These are phyloP conservation scores for Habroteleia sp. DNA, from an alignment of 2,888 invertebrate genomes.

Conservation along the genomic window DNA sequence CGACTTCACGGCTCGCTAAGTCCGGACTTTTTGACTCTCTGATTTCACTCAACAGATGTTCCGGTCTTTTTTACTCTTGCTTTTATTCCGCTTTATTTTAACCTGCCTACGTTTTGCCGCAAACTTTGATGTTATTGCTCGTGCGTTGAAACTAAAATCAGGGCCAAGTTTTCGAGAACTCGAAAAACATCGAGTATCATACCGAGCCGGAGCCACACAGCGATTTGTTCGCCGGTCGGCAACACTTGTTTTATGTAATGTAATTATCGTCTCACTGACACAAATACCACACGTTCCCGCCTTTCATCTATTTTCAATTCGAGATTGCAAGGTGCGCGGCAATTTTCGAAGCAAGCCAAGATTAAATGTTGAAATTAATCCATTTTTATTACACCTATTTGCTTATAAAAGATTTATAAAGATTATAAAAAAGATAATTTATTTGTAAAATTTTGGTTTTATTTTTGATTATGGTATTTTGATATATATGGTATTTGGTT, in stretches of 20 bases:
- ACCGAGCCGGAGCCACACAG: no score
- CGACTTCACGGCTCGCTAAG: conserved; percentile 16
- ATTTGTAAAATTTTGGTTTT: no score
- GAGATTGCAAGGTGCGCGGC: conserved; percentile 32
- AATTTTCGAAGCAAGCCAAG: conserved; percentile 50
- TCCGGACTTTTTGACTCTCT: conserved; percentile 5
- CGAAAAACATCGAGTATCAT: no score
- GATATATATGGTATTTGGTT: no score
- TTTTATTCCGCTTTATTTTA: conserved; percentile 6
- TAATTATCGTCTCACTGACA: conserved; percentile 57
- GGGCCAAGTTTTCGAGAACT: background rate
- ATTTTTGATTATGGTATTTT: no score
- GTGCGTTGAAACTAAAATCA: background rate
- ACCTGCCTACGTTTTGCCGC: background rate
- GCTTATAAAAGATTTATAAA: no score
- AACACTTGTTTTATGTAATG: conserved; percentile 25
- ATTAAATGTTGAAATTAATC: conserved; percentile 46
- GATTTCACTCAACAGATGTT: conserved; percentile 36
- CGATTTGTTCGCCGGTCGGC: conserved; percentile 12
- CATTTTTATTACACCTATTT: conserved; percentile 27
- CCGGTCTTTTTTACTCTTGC: conserved; percentile 1
- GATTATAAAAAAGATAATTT: no score
- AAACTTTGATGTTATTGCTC: background rate
- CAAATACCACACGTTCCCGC: conserved; percentile 44
- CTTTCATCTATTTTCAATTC: conserved; percentile 56